Evolutionary conservation across 2,113 vertebrate genomes (phyloP), one percentile per base, ranked within the genome.

Genomic region (Scytalopus superciliaris): DNA sequence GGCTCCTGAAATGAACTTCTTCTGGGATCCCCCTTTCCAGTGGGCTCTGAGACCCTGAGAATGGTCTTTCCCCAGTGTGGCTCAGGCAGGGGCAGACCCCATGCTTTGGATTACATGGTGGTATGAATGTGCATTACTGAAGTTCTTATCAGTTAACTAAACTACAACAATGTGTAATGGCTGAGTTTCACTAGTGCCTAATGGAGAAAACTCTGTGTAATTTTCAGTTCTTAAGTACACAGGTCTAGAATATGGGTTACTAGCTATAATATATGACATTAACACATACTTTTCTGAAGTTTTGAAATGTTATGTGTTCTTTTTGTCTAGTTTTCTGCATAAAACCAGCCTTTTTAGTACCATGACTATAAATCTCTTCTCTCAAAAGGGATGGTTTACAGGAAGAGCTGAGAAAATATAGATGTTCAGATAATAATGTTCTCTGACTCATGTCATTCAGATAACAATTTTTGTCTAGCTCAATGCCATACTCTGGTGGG

Each of bases 151-250:
- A 55, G 18, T 55, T 55, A 33, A 33, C 53, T 55, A 21, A 33
- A 55, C 53, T 55, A 55, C 10, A 55, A 31, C 53, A 31, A 31
- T 21, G 53, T 33, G 18, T 55, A 33, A 44, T 35, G 44, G 14
- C 6, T 47, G 33, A 85, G 27, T 82, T 79, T 23, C 0, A 0
- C 6, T 21, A 35, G 33, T 16, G 57, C 42, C 30, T 1, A 0
- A 1, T 15, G 24, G 30, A 62, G n/a, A 67, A 85, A 16, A 53
- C 4, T 73, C 15, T 25, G 19, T 56, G 21, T 66, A 33, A 55
- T 47, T 39, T 63, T 81, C 30, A 3, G 0, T 78, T 68, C 4
- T 68, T 13, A 80, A 40, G 18, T 37, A 18, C 6, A 24, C 23
- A 55, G n/a, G 10, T 21, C 12, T 4, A 70, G 42, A 73, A 53